These are phyloP conservation scores for Acheta domesticus DNA, from an alignment of 2,888 invertebrate genomes.

Conservation along the genomic window DNA sequence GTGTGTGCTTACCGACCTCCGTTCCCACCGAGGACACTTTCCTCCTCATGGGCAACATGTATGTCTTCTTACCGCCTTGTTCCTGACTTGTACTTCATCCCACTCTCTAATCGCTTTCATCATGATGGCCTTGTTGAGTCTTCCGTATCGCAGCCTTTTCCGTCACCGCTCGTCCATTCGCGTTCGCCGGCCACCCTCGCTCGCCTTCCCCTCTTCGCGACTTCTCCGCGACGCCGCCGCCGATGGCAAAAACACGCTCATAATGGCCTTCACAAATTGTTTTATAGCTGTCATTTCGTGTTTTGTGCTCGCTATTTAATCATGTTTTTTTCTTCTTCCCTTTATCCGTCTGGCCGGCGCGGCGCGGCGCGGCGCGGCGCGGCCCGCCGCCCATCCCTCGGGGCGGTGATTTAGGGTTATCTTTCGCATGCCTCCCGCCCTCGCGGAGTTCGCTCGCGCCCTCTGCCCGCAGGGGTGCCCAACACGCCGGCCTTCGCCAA, in stretches of 20 bases:
- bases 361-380: neutral
- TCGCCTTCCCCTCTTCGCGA: neutral
- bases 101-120: too few relatives aligned
- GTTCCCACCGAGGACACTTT: too few relatives aligned
- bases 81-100: too few relatives aligned
- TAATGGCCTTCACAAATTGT: slow-evolving; percentile 7
- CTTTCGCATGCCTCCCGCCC: neutral
- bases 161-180: too few relatives aligned
- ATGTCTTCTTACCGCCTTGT: too few relatives aligned
- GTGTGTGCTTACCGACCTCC: too few relatives aligned
- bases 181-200: neutral
- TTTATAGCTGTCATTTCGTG: slow-evolving; percentile 18
- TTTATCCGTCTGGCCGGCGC: neutral
- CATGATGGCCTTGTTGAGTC: too few relatives aligned
- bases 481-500: too few relatives aligned
- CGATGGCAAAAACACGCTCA: slow-evolving; percentile 7
- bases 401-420: neutral
- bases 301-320: slow-evolving; percentile 18
- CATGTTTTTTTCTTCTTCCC: neutral
- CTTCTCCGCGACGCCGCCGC: neutral
- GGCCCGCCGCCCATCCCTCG: neutral
- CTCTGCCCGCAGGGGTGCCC: too few relatives aligned
- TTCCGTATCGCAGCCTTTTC: too few relatives aligned
- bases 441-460: too few relatives aligned
- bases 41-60: too few relatives aligned